A percentile compares a stretch with the other conserved stretches of the same genome.
Evolutionary conservation across 2,888 invertebrate genomes (phyloP).

Genomic region (Sphaerophoria taeniata): DNA sequence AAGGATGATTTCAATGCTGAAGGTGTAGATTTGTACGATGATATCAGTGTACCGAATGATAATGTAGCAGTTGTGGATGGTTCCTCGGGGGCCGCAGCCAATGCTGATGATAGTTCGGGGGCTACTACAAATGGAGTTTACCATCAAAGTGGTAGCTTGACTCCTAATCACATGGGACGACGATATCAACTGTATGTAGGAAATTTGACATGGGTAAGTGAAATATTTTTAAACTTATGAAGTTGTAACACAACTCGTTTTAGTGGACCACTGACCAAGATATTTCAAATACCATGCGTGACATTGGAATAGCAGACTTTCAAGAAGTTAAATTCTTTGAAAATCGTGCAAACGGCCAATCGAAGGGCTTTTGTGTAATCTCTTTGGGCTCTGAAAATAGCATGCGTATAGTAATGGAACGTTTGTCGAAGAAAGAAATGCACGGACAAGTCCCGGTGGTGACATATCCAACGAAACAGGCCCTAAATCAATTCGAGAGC

Average conservation of each 20-base stretch:
- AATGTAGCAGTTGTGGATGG: slow-evolving; percentile 87
- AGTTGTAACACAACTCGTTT: too few species aligned
- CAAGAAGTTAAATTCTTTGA: slow-evolving; percentile 99
- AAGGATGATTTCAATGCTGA: slow-evolving; percentile 84
- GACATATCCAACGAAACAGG: slow-evolving; percentile 97
- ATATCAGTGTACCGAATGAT: slow-evolving; percentile 94
- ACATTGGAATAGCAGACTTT: slow-evolving; percentile 95
- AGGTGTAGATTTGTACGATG: slow-evolving; percentile 97
- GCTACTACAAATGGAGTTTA: slow-evolving; percentile 90
- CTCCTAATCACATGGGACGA: slow-evolving; percentile 88
- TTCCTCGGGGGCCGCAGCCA: slow-evolving; percentile 84
- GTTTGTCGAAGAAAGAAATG: slow-evolving; percentile 96
- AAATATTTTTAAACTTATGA: too few species aligned
- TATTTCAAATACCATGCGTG: slow-evolving; percentile 94
- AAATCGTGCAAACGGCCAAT: slow-evolving; percentile 99
- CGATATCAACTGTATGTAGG: slow-evolving; percentile 97
- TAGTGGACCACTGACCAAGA: slow-evolving; percentile 99
- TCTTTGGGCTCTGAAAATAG: slow-evolving; percentile 96
- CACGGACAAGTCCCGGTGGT: slow-evolving; percentile 98
- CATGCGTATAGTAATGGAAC: slow-evolving; percentile 94
- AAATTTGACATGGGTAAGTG: slow-evolving; percentile 98
- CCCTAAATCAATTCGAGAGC: slow-evolving; percentile 93
- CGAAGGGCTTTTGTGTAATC: slow-evolving; percentile 98
- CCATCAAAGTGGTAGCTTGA: slow-evolving; percentile 87
- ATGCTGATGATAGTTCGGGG: slow-evolving; percentile 83